Conservation (phyloP, 53 echinoderm and acorn worm species). For the Stichopus horrens region DNA sequence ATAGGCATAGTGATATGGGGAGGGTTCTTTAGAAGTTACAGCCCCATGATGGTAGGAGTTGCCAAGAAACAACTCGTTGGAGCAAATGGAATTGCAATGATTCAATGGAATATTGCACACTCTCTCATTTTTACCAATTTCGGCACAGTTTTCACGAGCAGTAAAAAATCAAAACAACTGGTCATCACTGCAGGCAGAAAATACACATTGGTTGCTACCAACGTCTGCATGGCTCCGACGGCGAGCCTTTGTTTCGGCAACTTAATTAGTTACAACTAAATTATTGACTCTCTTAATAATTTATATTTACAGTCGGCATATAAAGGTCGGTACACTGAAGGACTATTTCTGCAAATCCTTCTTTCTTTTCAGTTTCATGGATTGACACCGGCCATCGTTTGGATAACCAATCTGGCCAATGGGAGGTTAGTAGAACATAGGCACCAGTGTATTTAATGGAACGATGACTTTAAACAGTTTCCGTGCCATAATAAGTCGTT, state of each 20-base stretch:
- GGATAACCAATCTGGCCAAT: conserved; percentile 24
- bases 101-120: conserved; percentile 9
- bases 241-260: neutral
- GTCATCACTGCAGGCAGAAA: neutral
- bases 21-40: neutral
- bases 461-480: too few species aligned
- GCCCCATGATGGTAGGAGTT: conserved; percentile 4
- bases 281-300: too few species aligned
- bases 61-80: neutral
- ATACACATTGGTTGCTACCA: conserved; percentile 1
- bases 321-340: too few species aligned
- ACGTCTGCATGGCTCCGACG: conserved; percentile 10
- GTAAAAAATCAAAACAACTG: neutral
- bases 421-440: conserved; percentile 4
- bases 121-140: conserved; percentile 8
- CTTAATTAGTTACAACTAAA: too few species aligned
- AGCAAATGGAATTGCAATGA: neutral
- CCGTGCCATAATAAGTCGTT: too few species aligned
- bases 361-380: conserved; percentile 24
- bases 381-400: neutral
- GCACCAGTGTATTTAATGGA: too few species aligned
- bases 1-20: conserved; percentile 1
- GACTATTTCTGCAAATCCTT: neutral
- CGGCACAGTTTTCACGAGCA: neutral
- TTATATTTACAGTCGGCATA: too few species aligned